Base-by-base conservation (phyloP, 2,888 invertebrate genomes). In the Parnassius orleans region DNA sequence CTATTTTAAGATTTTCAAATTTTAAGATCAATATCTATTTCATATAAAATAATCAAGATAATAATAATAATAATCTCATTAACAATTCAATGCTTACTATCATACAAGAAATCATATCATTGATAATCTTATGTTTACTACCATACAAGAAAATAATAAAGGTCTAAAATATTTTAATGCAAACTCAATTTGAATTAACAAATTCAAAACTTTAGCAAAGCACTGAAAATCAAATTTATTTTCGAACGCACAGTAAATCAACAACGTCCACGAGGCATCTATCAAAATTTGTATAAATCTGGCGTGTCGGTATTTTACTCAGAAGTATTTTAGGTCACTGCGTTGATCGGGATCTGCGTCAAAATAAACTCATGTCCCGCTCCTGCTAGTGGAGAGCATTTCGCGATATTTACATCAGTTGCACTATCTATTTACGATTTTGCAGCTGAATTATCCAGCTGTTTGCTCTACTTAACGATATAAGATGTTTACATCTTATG, bases 341-440 rank as follows among this genome's bases (percentile, higher is more conserved):
- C 66, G 69, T 58, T 76, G 79, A 79, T 79, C 75, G 78, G 72
- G 73, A 65, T 66, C 64, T 65, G 80, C 64, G 69, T 80, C 81
- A 79, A 84, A 83, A 84, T 84, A 85, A 79, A 77, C 77, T 53
- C 56, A 71, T 69, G 42, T 41, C 54, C 24, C 55, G 59, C 43
- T 50, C 47, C 9, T 50, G 52, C 47, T 33, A 59, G 51, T 53
- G 54, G 50, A 43, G 53, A 51, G 58, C 59, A 70, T 75, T 74
- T 72, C 76, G 77, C 79, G 84, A 84, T 86, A 86, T 86, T 85
- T 85, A 80, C 78, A 83, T 74, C 75, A 75, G 76, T 69, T 86
- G 84, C 86, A 86, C 79, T 83, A 83, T 84, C 86, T 86, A 86
- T 86, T 86, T 86, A 73, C 72, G 81, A 81, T 69, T 69, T 67